phyloP scores from a whole-genome alignment of 2,113 vertebrate genomes.

The Phaetusa simplex region DNA sequence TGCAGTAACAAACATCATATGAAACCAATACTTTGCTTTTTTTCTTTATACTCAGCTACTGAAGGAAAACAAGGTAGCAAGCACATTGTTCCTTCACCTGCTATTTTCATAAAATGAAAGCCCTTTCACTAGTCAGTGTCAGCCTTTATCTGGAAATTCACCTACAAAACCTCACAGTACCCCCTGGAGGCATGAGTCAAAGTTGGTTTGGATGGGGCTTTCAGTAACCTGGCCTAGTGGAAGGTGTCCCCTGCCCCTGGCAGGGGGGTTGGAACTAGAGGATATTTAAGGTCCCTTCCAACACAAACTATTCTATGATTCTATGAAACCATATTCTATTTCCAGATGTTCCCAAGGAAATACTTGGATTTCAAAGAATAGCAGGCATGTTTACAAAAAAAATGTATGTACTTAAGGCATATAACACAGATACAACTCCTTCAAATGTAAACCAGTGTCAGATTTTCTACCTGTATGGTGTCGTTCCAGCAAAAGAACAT shows the following conservation, averaged over 20 bases:
- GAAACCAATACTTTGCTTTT: not conserved
- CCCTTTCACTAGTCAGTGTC: not conserved
- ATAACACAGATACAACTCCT: not conserved
- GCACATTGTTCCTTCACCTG: not conserved
- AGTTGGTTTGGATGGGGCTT: not conserved
- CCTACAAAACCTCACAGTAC: not conserved
- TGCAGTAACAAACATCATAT: not conserved
- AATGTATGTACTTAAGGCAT: not conserved
- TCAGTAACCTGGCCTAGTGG: not conserved
- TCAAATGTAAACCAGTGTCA: not conserved
- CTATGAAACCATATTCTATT: not conserved
- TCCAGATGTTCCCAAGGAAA: not conserved
- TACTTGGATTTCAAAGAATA: not conserved
- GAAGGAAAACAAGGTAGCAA: not conserved
- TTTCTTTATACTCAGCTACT: not conserved
- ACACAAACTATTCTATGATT: not conserved
- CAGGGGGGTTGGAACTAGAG: not conserved
- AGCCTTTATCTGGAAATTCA: not conserved
- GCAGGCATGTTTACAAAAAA: not conserved
- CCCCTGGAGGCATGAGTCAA: not conserved
- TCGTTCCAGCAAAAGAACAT: not conserved
- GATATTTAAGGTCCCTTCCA: not conserved
- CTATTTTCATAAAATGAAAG: not conserved
- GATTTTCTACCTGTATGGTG: not conserved
- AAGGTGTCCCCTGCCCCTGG: not conserved